Percentiles rank a stretch among this genome's conserved stretches.
Conservation (phyloP, 2,888 invertebrate species). For the Eretmocerus hayati region DNA sequence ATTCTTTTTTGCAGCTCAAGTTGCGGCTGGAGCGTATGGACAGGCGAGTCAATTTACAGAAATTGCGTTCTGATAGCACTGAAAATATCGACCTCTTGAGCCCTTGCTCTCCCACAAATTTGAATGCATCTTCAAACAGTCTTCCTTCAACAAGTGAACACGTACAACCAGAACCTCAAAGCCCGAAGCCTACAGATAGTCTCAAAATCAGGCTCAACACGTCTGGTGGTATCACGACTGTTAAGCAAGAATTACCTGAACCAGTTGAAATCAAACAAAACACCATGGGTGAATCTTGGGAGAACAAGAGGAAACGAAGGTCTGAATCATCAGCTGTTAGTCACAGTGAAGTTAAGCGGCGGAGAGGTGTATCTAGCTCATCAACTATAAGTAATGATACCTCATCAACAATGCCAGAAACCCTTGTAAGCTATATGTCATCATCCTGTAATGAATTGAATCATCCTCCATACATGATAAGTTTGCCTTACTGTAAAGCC, state of each 20-base stretch:
- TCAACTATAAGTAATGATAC: constrained; percentile 42
- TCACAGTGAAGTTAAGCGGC: constrained; percentile 36
- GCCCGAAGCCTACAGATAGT: constrained; percentile 39
- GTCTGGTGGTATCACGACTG: constrained; percentile 42
- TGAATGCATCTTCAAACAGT: constrained; percentile 27
- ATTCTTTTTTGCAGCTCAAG: constrained; percentile 53
- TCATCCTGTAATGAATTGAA: too few relatives aligned
- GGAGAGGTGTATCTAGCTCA: constrained; percentile 43
- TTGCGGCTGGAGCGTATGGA: constrained; percentile 63
- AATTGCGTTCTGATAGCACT: constrained; percentile 38
- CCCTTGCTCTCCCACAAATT: constrained; percentile 38
- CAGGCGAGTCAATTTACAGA: constrained; percentile 52
- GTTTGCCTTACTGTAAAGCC: too few relatives aligned
- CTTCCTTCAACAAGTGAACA: constrained; percentile 35
- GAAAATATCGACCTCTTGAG: constrained; percentile 40
- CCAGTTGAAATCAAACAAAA: constrained; percentile 37
- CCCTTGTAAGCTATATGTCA: constrained; percentile 21
- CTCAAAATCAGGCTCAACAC: constrained; percentile 44
- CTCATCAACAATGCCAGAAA: constrained; percentile 33
- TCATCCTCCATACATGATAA: too few relatives aligned
- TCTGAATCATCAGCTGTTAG: constrained; percentile 33
- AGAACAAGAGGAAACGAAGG: constrained; percentile 40
- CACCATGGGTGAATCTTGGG: constrained; percentile 29
- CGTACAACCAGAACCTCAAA: constrained; percentile 31
- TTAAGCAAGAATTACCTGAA: constrained; percentile 40